Base-by-base conservation (phyloP, 2,113 vertebrate genomes). In the Pseudorectes ferrugineus region DNA sequence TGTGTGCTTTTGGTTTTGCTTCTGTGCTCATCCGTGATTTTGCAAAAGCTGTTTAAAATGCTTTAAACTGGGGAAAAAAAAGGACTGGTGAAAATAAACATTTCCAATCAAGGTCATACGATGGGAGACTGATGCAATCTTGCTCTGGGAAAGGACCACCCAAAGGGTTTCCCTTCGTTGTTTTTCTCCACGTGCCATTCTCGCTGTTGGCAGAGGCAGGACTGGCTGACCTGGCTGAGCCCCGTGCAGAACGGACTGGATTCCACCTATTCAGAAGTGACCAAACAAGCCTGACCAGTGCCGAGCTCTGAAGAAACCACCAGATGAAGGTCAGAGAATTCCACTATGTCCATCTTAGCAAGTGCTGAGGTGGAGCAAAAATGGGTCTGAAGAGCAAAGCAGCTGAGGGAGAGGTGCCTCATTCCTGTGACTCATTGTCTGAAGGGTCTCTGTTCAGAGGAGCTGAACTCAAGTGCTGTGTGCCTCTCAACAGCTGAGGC, bases 381-480 rank as follows among this genome's bases (percentile, higher is more conserved):
- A 18, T 0, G 10, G 25, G 25, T 63, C 22, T 55, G 54, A 67
- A 65, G 45, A 54, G 20, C 54, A 45, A 57, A 82, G 24, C 6
- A 16, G 40, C 36, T 12, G 48, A 36, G 36, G 31, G 35, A 0
- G 1, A 94, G 70, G 40, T 58, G 6, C 10, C 16, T 40, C 10
- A 0, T 25, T 63, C 0, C 11, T 20, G 1, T 1, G 12, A 7
- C 7, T 67, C 4, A 0, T 4, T 12, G 11, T 11, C 72, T 13
- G 38, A 15, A 62, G 49, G 46, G 38, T 59, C 25, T 23, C 13
- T 1, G 6, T 15, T 26, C 67, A 36, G 28, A 75, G 54, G 31
- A 59, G 52, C 57, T n/a, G 51, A 38, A 19, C 14, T n/a, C 51
- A 1, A 52, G 48, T 1, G 42, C 59, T 42, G 3, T 1, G 1